Base-by-base conservation (phyloP, 2,113 vertebrate genomes). In the Aix galericulata region DNA sequence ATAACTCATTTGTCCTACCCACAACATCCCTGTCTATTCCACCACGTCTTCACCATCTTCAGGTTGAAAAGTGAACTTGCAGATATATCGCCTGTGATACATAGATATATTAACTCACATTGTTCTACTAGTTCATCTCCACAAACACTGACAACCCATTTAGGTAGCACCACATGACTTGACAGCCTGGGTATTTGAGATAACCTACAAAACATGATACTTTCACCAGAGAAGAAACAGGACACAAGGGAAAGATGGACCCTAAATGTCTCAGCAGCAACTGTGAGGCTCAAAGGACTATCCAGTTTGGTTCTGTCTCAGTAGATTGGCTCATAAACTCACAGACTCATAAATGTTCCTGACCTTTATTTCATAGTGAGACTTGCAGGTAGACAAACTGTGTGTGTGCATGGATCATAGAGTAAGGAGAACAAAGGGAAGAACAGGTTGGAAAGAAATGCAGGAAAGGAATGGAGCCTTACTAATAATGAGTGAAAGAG, bases 251-350 rank as follows among this genome's bases (percentile, higher is more conserved):
- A 67, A 76, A 82, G 9, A 67, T 16, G 2, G 9, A 23, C 13
- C 8, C 42, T 50, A 6, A 4, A 48, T 48, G 8, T 1, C 15
- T 53, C 2, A 0, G 1, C 38, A n/a, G 38, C 48, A 46, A 79
- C 13, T 34, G 8, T 80, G 11, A 11, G 31, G 5, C 26, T 88
- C 44, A 38, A 29, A 66, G 13, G 22, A 17, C 15, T 83, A 4
- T 53, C 21, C 59, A 59, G 8, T 27, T 38, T 44, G 7, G 6
- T 14, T 63, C 1, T 83, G 15, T 25, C 23, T 81, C 40, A 62
- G 6, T 8, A 64, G 10, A 69, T 48, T 77, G 17, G 4, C 29
- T 6, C 55, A 27, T 46, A 40, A 40, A 40, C 38, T 40, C 38
- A 40, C 13, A 40, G 52, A n/a, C 52, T 91, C 21, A 72, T 12